Evolutionary conservation across 1,140 invertebrate species (phyloP).

Genomic region (Pachypeltis micranthus): DNA sequence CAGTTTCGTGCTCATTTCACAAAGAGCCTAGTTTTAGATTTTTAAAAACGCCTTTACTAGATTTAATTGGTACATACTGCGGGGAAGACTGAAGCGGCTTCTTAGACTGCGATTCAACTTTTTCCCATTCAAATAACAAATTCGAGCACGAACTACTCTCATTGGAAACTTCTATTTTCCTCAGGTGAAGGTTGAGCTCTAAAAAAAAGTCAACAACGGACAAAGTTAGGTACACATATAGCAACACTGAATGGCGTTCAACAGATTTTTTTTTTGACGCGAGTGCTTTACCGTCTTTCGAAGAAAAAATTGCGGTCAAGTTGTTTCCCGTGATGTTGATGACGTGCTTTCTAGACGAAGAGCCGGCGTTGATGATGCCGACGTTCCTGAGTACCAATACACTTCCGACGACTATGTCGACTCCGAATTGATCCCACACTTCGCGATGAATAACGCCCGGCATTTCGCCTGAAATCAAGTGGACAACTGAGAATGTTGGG

Average conservation of each 20-base stretch:
- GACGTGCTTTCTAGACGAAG: conserved; percentile 22
- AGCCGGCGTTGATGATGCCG: conserved; percentile 23
- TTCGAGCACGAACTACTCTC: too few species aligned
- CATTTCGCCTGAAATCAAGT: conserved; percentile 26
- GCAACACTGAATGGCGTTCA: neutral
- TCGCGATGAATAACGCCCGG: conserved; percentile 25
- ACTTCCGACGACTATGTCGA: conserved; percentile 22
- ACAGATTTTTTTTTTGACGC: neutral
- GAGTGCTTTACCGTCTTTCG: neutral
- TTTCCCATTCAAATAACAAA: conserved; percentile 13
- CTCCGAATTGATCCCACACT: conserved; percentile 25
- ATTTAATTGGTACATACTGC: too few species aligned
- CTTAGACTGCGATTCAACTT: neutral
- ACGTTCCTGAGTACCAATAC: conserved; percentile 25
- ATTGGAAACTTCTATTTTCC: neutral
- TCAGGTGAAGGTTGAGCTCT: neutral
- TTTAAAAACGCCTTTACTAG: too few species aligned
- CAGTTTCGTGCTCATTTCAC: too few species aligned
- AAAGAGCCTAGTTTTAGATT: too few species aligned
- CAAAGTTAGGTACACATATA: neutral
- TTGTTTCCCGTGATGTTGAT: conserved; percentile 26
- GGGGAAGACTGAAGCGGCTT: neutral
- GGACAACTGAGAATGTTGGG: neutral
- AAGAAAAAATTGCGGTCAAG: conserved; percentile 22
- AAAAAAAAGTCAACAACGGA: neutral